phyloP scores from a whole-genome alignment of 2,113 vertebrate species.

The Crotalus viridis region DNA sequence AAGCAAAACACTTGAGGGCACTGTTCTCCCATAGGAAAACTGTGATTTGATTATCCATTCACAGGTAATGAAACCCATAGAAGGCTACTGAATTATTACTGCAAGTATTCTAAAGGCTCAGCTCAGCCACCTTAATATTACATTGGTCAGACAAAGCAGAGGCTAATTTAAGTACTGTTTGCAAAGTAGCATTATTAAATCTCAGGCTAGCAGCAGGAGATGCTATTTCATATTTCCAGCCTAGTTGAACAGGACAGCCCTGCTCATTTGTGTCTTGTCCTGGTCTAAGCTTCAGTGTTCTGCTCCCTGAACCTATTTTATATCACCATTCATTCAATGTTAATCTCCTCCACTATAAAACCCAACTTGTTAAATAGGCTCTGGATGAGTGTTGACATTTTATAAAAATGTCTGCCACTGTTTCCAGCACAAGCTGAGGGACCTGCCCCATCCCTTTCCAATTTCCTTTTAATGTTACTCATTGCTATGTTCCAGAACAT shows the following conservation, averaged over 20 bases:
- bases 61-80: conserved; percentile 20
- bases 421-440: not conserved
- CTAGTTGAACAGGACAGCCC: not conserved
- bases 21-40: conserved; percentile 32
- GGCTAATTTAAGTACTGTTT: not conserved
- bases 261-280: not conserved
- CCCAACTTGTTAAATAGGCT: conserved; percentile 33
- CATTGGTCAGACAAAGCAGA: not conserved
- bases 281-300: conserved; percentile 19
- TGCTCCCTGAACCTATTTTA: conserved; percentile 14
- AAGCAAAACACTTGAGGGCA: conserved; percentile 36
- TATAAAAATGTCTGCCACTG: conserved; percentile 10
- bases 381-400: not conserved
- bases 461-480: conserved; percentile 22
- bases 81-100: not conserved
- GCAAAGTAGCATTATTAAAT: not conserved
- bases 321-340: conserved; percentile 24
- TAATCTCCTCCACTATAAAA: conserved; percentile 28
- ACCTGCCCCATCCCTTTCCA: conserved; percentile 9
- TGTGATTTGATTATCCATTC: conserved; percentile 26
- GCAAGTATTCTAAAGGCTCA: not conserved
- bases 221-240: not conserved
- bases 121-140: not conserved
- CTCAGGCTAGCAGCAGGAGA: not conserved
- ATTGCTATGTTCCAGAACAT: not conserved